phyloP scores from a whole-genome alignment of 2,113 vertebrate genomes.

The Leptosomus discolor region DNA sequence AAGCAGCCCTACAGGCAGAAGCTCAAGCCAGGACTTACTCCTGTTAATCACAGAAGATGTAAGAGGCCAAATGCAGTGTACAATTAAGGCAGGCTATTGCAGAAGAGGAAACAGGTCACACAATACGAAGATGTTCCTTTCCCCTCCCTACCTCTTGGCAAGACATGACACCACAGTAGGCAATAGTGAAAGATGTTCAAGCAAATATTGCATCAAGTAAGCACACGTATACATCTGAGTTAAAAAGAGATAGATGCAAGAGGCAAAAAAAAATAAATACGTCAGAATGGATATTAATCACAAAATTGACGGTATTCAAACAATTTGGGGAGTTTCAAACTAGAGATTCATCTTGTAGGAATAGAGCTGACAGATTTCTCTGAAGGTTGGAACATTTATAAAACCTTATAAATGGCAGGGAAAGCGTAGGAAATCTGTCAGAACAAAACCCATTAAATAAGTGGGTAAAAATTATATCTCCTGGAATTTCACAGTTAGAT shows the following conservation, averaged over 20 bases:
- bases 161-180: conserved; percentile 25
- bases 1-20: conserved; percentile 64
- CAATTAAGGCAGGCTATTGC: conserved; percentile 48
- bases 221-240: background rate
- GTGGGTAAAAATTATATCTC: background rate
- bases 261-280: background rate
- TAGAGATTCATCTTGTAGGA: conserved; percentile 24
- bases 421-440: background rate
- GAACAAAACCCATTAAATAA: background rate
- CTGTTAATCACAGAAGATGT: conserved; percentile 50
- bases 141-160: conserved; percentile 20
- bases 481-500: background rate
- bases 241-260: conserved; percentile 12
- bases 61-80: conserved; percentile 30
- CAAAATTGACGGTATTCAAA: background rate
- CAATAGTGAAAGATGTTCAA: conserved; percentile 41
- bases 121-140: conserved; percentile 28
- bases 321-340: conserved; percentile 14
- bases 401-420: background rate
- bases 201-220: background rate
- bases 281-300: conserved; percentile 28
- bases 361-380: background rate
- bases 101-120: conserved; percentile 59
- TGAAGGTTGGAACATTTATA: background rate
- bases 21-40: conserved; percentile 69